Evolutionary conservation across 1,140 invertebrate species (phyloP), one percentile per base, ranked within the genome.

Genomic region (Bilobella aurantiaca): DNA sequence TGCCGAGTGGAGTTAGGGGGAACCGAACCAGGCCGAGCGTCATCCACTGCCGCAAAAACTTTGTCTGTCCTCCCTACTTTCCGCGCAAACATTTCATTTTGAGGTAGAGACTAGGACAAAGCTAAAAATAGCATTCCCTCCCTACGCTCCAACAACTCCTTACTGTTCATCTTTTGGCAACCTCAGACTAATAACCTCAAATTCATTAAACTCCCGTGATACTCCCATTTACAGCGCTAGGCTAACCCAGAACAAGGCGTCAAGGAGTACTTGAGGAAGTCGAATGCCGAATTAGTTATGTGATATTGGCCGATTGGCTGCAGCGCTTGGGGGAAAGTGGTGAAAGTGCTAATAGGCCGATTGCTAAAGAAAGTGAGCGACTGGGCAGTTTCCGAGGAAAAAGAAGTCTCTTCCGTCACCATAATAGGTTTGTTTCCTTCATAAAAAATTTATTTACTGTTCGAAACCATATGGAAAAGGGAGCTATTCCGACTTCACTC

Each of bases 51-150:
- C 58, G 64, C 58, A 66, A 71, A 71, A 68, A 67, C 64, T 68
- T 68, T 28, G 37, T 63, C 28, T 32, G 66, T 46, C 69, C 61
- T 64, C 58, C 53, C 62, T 46, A 64, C 66, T 69, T 71, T 63
- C 64, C 49, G 46, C 49, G 56, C 66, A 68, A 58, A 70, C 60
- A 68, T 58, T n/a, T 65, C 69, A 71, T 59, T 56, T 49, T 66
- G 64, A 63, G 63, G 53, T 53, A 62, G 25, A 65, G 62, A 66
- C 62, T 58, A 57, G 64, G 61, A 66, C 58, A 66, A 66, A 57
- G 58, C 66, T 68, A 71, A 71, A 71, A 68, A 71, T 71, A 71
- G 67, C 14, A 5, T 14, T 5, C 23, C 8, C 49, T 16, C 12
- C 23, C 37, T 42, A 8, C 37, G 37, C 37, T 16, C 49, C 5